Percentiles rank a stretch among this genome's conserved stretches.
These are phyloP conservation scores for Mormyrus iriodes DNA, from an alignment of 2,113 vertebrate species.

Conservation along the genomic window DNA sequence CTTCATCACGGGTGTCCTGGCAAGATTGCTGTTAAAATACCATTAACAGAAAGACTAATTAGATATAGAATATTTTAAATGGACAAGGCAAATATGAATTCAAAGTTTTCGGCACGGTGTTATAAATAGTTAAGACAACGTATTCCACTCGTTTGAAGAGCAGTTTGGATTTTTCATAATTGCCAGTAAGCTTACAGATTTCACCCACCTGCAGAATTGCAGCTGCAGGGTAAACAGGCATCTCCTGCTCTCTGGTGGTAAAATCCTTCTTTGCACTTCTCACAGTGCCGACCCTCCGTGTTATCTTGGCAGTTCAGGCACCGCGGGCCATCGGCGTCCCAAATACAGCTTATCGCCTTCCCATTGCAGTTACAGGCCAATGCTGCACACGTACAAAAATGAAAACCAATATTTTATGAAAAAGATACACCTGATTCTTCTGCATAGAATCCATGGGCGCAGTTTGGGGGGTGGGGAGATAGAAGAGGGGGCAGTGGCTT, in stretches of 20 bases:
- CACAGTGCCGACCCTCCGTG: slow-evolving; percentile 69
- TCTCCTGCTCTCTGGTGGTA: slow-evolving; percentile 49
- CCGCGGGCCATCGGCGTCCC: slow-evolving; percentile 63
- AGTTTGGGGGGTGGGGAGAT: neutral
- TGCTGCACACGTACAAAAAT: neutral
- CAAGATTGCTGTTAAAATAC: neutral
- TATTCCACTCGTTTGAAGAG: neutral
- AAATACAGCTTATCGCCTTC: slow-evolving; percentile 66
- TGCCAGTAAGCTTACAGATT: neutral
- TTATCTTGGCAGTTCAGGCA: slow-evolving; percentile 77
- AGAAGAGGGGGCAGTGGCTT: neutral
- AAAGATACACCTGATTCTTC: neutral
- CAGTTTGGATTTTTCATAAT: neutral
- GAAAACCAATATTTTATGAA: neutral
- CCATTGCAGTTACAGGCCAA: slow-evolving; percentile 68
- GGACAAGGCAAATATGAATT: neutral
- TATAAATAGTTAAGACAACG: neutral
- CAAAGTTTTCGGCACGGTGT: neutral
- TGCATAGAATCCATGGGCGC: neutral
- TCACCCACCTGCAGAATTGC: slow-evolving; percentile 68
- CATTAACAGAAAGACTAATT: neutral
- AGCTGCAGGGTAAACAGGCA: slow-evolving; percentile 71
- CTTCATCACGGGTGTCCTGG: neutral
- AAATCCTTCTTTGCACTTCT: slow-evolving; percentile 74
- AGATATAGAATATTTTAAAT: neutral